These are phyloP conservation scores for Squalus acanthias DNA, from an alignment of 2,797 vertebrate species.

Conservation along the genomic window DNA sequence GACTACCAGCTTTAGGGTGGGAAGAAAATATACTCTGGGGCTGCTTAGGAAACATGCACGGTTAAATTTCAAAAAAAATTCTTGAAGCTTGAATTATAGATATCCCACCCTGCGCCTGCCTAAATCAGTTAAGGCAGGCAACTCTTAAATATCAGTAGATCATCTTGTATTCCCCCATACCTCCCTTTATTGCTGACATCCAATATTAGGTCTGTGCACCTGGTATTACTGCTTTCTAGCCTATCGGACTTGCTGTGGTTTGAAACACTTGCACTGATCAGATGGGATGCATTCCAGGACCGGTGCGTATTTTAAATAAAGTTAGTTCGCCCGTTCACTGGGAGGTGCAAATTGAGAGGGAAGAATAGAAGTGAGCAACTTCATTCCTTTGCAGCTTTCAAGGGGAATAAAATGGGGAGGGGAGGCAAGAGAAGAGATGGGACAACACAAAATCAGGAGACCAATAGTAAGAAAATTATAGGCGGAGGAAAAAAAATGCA, in stretches of 20 bases:
- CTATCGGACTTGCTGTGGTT: background rate
- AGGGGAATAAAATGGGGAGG: background rate
- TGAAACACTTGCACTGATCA: background rate
- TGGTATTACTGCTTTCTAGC: no score
- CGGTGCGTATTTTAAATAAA: background rate
- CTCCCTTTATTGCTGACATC: background rate
- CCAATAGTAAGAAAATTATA: background rate
- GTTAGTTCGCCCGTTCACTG: background rate
- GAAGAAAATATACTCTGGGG: background rate
- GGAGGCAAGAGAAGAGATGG: no score
- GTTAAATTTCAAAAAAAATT: background rate
- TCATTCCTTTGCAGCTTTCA: background rate
- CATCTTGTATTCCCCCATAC: background rate
- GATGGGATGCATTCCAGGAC: background rate
- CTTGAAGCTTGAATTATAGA: background rate
- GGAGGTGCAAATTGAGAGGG: background rate
- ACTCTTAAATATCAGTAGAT: background rate
- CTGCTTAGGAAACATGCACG: background rate
- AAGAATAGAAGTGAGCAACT: background rate
- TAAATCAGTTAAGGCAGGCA: background rate
- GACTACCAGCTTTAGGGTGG: background rate
- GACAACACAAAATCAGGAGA: background rate
- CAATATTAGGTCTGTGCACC: no score
- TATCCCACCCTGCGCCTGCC: background rate
- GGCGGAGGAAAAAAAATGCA: background rate